phyloP scores from a whole-genome alignment of 2,797 vertebrate species.

The Gobionotothen gibberifrons region DNA sequence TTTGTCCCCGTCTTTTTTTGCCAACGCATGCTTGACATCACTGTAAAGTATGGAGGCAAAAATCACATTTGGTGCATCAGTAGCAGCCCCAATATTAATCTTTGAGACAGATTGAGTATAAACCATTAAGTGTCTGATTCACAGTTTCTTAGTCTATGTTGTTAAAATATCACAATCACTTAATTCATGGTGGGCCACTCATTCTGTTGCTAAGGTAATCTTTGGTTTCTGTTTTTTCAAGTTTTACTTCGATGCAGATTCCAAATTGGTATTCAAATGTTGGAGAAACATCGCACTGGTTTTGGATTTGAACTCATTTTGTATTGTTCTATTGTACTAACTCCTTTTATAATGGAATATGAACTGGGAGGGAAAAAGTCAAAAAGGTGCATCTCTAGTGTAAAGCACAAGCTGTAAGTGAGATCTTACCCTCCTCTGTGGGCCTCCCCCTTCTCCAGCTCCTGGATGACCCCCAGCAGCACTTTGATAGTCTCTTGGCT shows the following conservation, averaged over 20 bases:
- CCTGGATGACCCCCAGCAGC: slow-evolving; percentile 97
- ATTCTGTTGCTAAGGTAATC: slow-evolving; percentile 10
- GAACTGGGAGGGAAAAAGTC: background rate
- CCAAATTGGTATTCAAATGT: background rate
- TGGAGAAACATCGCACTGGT: background rate
- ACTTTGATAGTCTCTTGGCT: slow-evolving; percentile 99
- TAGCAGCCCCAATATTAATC: background rate
- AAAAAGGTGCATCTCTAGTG: background rate
- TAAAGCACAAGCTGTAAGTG: slow-evolving; percentile 12
- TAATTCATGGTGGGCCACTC: background rate
- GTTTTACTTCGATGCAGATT: background rate
- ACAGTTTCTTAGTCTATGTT: background rate
- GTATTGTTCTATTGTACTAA: too few species aligned
- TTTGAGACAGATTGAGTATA: background rate
- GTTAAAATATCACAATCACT: background rate
- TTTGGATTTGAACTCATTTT: background rate
- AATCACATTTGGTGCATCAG: background rate
- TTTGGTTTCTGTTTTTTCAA: too few species aligned
- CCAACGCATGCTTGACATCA: background rate
- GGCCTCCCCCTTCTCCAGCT: slow-evolving; percentile 98
- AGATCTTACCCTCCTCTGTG: slow-evolving; percentile 96
- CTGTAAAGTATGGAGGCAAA: background rate
- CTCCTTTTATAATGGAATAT: background rate
- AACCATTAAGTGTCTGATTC: background rate
- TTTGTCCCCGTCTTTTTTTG: background rate